Evolutionary conservation across 1,140 invertebrate species (phyloP).

Genomic region (Drosophila miranda): DNA sequence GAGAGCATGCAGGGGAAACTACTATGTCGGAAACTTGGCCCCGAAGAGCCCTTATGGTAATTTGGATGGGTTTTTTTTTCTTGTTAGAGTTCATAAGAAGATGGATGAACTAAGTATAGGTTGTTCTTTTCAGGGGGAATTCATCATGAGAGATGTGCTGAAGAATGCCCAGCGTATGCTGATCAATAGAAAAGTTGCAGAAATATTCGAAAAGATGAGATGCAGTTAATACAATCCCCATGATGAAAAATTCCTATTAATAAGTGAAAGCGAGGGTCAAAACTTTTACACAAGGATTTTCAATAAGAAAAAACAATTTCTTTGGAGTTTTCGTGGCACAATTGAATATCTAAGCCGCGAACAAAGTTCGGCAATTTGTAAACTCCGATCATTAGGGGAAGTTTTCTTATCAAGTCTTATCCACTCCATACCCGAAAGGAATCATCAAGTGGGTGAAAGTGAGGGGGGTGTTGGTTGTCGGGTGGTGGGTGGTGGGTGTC

Average conservation of each 20-base stretch:
- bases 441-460: slow-evolving; percentile 41
- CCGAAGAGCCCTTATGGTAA: slow-evolving; percentile 51
- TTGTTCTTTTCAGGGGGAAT: no score
- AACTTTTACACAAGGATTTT: no score
- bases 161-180: no score
- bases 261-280: no score
- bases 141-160: no score
- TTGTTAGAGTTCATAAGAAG: not conserved
- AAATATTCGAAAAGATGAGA: no score
- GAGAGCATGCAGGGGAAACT: slow-evolving; percentile 38
- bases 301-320: no score
- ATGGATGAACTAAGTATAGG: no score
- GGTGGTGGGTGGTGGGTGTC: not conserved
- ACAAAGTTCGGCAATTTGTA: slow-evolving; percentile 26
- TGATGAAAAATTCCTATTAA: no score
- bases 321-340: slow-evolving; percentile 1
- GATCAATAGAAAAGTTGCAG: no score
- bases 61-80: slow-evolving; percentile 39
- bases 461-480: not conserved
- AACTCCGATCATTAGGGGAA: slow-evolving; percentile 52
- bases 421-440: slow-evolving; percentile 16
- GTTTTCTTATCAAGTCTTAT: slow-evolving; percentile 54
- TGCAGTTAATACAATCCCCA: no score
- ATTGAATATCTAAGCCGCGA: slow-evolving; percentile 21
- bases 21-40: slow-evolving; percentile 40